phyloP scores from a whole-genome alignment of 2,113 vertebrate species.

The Hippocampus abdominalis region DNA sequence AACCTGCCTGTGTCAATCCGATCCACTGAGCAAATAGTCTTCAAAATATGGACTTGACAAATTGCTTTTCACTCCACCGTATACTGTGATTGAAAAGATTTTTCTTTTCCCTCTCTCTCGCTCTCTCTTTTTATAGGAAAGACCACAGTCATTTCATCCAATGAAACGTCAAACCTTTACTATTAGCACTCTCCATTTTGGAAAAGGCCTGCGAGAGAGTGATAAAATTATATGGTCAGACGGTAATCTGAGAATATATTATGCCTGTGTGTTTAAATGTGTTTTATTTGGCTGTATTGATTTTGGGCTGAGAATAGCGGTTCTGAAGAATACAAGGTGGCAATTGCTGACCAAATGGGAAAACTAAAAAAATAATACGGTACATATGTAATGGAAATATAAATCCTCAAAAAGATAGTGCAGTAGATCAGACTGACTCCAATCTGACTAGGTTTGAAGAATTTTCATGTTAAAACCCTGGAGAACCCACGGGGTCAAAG shows the following conservation, averaged over 20 bases:
- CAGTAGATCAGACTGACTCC: not conserved
- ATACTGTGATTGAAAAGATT: not conserved
- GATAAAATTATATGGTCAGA: conserved; percentile 33
- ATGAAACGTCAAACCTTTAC: conserved; percentile 8
- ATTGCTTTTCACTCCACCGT: conserved; percentile 31
- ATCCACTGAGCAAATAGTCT: conserved; percentile 29
- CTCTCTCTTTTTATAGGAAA: conserved; percentile 3
- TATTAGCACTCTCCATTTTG: not conserved
- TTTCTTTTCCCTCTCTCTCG: not conserved
- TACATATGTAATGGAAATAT: not conserved
- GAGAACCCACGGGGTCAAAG: too few relatives aligned
- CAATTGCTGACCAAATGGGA: not conserved
- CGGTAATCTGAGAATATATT: conserved; percentile 28
- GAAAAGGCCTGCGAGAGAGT: conserved; percentile 9
- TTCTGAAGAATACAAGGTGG: not conserved
- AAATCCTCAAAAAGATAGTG: not conserved
- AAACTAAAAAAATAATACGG: not conserved
- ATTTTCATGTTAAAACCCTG: too few relatives aligned
- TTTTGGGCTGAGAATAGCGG: not conserved
- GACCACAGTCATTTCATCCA: conserved; percentile 4
- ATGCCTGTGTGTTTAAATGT: not conserved
- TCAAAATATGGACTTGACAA: conserved; percentile 30
- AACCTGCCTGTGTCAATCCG: conserved; percentile 54
- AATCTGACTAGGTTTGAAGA: not conserved
- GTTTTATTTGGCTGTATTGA: conserved; percentile 37